Evolutionary conservation across 2,888 invertebrate species (phyloP).

Genomic region (Lymantria monacha): DNA sequence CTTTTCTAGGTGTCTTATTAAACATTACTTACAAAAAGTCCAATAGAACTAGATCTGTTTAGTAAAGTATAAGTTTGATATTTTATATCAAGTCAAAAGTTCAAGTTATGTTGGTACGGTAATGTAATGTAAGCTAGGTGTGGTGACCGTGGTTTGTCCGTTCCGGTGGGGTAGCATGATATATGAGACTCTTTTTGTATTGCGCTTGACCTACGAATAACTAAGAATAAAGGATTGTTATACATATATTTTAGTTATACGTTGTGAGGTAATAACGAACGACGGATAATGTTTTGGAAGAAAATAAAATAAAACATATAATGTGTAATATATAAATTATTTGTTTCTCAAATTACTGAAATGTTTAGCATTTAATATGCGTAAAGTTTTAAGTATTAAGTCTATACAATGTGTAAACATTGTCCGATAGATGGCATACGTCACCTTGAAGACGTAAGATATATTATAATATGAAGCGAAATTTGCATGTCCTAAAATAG

Average conservation of each 20-base stretch:
- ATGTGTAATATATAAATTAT: too few species aligned
- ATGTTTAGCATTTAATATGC: too few species aligned
- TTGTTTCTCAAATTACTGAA: too few species aligned
- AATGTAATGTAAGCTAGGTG: constrained; percentile 58
- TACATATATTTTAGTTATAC: neutral
- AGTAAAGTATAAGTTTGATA: neutral
- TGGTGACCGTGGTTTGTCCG: constrained; percentile 61
- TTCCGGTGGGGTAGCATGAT: constrained; percentile 69
- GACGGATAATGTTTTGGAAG: too few species aligned
- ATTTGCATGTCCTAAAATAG: too few species aligned
- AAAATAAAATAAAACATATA: too few species aligned
- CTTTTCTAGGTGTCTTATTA: constrained; percentile 34
- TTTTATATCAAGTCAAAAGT: constrained; percentile 10
- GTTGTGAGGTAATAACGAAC: too few species aligned
- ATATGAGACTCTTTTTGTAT: constrained; percentile 60
- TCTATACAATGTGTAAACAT: too few species aligned
- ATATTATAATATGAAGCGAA: too few species aligned
- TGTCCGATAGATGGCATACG: too few species aligned
- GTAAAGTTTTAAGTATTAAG: too few species aligned
- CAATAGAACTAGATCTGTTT: constrained; percentile 1
- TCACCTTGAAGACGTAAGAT: too few species aligned
- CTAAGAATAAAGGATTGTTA: constrained; percentile 26
- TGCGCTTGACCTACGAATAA: constrained; percentile 59
- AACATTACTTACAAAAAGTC: constrained; percentile 33
- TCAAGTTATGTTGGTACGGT: constrained; percentile 37